A percentile compares a stretch with the other conserved stretches of the same genome.
Conservation (phyloP, 1,140 invertebrate genomes). For the Probaryconus sp. region DNA sequence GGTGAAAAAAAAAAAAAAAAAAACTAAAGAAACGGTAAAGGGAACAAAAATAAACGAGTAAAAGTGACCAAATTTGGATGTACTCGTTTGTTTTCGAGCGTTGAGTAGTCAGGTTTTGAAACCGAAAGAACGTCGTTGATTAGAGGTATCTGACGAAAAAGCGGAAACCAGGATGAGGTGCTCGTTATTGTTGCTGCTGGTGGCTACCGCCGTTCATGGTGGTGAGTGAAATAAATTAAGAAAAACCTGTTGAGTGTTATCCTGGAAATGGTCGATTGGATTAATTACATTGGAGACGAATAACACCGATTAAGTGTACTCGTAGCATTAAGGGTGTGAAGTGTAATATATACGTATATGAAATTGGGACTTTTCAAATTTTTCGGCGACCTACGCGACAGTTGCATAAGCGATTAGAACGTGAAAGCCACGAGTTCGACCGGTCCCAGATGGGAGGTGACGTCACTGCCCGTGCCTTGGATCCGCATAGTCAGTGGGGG, state of each 20-base stretch:
- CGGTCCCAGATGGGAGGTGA: conserved; percentile 72
- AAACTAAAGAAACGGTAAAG: conserved; percentile 3
- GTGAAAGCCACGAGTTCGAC: conserved; percentile 74
- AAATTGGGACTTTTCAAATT: conserved; percentile 40
- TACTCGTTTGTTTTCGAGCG: conserved; percentile 14
- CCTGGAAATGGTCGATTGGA: background rate
- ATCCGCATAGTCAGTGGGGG: conserved; percentile 56
- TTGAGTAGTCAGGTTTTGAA: background rate
- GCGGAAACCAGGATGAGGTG: conserved; percentile 67
- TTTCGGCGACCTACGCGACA: conserved; percentile 61
- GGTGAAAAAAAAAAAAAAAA: too few relatives aligned
- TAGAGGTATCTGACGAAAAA: conserved; percentile 9
- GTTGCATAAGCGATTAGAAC: conserved; percentile 78
- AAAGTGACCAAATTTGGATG: conserved; percentile 24
- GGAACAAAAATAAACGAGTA: background rate
- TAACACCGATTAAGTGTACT: conserved; percentile 5
- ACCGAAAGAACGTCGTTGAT: background rate
- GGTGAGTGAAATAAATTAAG: conserved; percentile 70
- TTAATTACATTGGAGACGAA: conserved; percentile 9
- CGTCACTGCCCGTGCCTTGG: conserved; percentile 71
- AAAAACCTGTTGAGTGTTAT: conserved; percentile 4
- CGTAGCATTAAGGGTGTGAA: conserved; percentile 8
- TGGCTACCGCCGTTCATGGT: conserved; percentile 57
- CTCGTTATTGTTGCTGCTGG: conserved; percentile 69
- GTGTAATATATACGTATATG: conserved; percentile 22